A percentile compares a stretch with the other conserved stretches of the same genome.
These are phyloP conservation scores for Muntiacus reevesi DNA, from an alignment of 2,113 vertebrate species.

Conservation along the genomic window DNA sequence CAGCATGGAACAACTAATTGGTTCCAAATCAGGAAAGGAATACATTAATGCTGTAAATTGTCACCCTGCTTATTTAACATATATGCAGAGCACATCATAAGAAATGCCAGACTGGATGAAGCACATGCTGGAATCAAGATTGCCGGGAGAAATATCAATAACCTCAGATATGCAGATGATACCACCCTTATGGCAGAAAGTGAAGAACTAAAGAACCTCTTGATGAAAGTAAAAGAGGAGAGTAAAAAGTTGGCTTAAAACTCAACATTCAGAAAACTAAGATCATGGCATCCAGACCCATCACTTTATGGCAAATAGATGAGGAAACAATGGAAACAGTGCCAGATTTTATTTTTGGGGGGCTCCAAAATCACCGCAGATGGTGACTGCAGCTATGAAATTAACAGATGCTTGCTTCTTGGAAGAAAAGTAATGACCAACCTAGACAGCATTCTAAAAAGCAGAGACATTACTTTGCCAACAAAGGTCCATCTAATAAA, in stretches of 20 bases:
- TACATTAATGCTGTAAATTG: not conserved
- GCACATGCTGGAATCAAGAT: not conserved
- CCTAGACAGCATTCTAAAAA: not conserved
- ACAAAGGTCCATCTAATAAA: not conserved
- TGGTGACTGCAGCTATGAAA: not conserved
- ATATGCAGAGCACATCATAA: not conserved
- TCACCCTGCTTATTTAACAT: not conserved
- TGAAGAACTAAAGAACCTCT: not conserved
- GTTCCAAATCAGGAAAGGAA: not conserved
- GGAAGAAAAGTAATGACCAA: not conserved
- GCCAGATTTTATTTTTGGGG: not conserved
- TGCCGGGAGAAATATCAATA: not conserved
- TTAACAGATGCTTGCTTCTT: not conserved
- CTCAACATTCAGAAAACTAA: not conserved
- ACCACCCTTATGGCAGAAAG: not conserved
- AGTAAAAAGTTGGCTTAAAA: not conserved
- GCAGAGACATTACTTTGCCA: not conserved
- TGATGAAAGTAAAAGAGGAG: not conserved
- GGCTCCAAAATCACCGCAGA: not conserved
- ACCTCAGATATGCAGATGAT: not conserved
- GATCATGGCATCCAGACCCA: not conserved
- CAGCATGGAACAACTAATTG: not conserved
- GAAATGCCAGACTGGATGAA: not conserved
- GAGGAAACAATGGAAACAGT: not conserved
- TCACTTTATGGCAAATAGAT: not conserved